A percentile compares a stretch with the other conserved stretches of the same genome.
phyloP scores from a whole-genome alignment of 1,140 invertebrate species.

The Tribolium madens region DNA sequence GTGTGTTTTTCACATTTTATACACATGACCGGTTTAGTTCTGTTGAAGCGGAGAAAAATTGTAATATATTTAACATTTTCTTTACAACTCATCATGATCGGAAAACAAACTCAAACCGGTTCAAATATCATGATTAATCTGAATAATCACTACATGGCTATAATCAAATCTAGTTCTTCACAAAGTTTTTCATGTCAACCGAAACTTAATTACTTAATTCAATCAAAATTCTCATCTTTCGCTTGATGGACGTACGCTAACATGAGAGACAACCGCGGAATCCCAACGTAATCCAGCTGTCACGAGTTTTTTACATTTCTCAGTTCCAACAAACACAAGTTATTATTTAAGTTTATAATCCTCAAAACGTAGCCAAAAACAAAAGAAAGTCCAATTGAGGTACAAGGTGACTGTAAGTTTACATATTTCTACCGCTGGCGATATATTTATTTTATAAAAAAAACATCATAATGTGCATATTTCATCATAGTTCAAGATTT shows the following conservation, averaged over 20 bases:
- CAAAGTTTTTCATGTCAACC: background rate
- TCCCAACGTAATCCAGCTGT: conserved; percentile 2
- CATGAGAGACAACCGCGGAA: background rate
- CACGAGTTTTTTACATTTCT: background rate
- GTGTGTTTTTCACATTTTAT: background rate
- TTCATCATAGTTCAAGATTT: no score
- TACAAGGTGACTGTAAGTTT: no score
- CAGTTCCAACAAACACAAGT: background rate
- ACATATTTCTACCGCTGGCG: no score
- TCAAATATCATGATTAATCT: conserved; percentile 19
- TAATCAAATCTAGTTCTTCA: background rate
- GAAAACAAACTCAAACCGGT: background rate
- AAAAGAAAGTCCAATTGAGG: no score
- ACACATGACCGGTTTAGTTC: background rate
- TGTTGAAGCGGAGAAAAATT: background rate
- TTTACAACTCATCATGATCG: no score
- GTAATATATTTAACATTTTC: background rate
- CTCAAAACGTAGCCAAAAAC: no score
- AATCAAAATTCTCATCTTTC: conserved; percentile 10
- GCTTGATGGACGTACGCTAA: background rate
- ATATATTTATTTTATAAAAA: no score
- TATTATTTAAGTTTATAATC: background rate
- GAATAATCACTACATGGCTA: background rate
- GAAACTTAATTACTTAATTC: background rate
- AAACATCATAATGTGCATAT: no score